These are phyloP conservation scores for Oncorhynchus kisutch DNA, from an alignment of 2,113 vertebrate species.

Conservation along the genomic window DNA sequence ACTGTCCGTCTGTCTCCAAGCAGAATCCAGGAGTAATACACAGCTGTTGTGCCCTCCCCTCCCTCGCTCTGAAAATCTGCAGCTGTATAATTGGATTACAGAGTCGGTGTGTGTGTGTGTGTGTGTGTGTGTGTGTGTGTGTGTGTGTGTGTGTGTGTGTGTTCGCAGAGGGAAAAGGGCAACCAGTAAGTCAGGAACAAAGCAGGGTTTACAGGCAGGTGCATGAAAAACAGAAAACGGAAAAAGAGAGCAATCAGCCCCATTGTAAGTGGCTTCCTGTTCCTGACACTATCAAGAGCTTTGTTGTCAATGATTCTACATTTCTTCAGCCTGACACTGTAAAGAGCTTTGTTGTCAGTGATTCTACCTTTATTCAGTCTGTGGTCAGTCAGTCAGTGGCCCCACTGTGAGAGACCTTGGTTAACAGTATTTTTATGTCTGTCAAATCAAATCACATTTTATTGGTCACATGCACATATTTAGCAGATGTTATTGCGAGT, in stretches of 20 bases:
- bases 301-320: too few species aligned
- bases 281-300: background rate
- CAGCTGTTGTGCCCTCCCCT: conserved; percentile 11
- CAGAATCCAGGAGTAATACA: conserved; percentile 12
- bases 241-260: conserved; percentile 5
- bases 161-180: conserved; percentile 16
- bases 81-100: conserved; percentile 31
- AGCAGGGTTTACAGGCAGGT: conserved; percentile 20
- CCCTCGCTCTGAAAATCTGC: conserved; percentile 3
- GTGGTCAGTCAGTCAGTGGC: background rate
- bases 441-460: too few species aligned
- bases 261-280: conserved; percentile 9
- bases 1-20: conserved; percentile 23
- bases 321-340: too few species aligned
- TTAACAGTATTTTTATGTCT: background rate
- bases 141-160: background rate
- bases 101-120: background rate
- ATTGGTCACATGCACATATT: too few species aligned
- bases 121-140: too few species aligned
- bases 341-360: conserved; percentile 2
- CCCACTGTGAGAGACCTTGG: background rate
- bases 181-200: conserved; percentile 3
- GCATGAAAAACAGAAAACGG: background rate
- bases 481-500: too few species aligned
- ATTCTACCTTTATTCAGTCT: background rate